phyloP scores from a whole-genome alignment of 1,140 invertebrate species.

The Drosophila arawakana region DNA sequence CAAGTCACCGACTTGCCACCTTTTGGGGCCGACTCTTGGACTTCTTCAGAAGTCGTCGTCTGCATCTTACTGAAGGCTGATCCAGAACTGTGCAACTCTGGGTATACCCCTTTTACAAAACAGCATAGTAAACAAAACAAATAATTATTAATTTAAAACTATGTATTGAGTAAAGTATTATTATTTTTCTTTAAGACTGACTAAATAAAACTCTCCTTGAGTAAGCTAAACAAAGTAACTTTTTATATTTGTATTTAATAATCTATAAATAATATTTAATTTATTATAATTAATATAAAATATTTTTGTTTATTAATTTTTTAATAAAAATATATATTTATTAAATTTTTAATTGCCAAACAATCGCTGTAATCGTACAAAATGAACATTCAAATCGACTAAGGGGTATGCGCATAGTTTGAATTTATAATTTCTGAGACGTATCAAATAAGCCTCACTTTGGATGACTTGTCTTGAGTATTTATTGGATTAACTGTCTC shows the following conservation, averaged over 20 bases:
- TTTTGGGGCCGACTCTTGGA: conserved; percentile 37
- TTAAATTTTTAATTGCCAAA: not conserved
- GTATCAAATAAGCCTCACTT: not conserved
- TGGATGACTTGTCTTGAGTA: not conserved
- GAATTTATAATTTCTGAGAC: too few species aligned
- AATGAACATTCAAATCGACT: not conserved
- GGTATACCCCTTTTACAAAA: not conserved
- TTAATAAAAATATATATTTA: not conserved
- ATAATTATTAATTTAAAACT: too few species aligned
- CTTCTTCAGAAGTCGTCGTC: conserved; percentile 35
- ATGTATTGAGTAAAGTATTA: too few species aligned
- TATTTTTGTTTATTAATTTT: too few species aligned
- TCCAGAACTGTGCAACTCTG: not conserved
- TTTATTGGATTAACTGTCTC: not conserved
- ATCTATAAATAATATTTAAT: too few species aligned
- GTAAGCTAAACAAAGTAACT: too few species aligned
- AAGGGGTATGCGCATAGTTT: too few species aligned
- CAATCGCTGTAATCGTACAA: not conserved
- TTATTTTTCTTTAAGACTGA: too few species aligned
- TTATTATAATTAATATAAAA: too few species aligned
- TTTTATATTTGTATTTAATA: too few species aligned
- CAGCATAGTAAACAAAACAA: not conserved
- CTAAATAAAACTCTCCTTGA: too few species aligned
- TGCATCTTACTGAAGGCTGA: conserved; percentile 7
- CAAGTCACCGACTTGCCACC: conserved; percentile 37